Base-by-base conservation (phyloP, 2,888 invertebrate species). In the Stomorhina lunata region DNA sequence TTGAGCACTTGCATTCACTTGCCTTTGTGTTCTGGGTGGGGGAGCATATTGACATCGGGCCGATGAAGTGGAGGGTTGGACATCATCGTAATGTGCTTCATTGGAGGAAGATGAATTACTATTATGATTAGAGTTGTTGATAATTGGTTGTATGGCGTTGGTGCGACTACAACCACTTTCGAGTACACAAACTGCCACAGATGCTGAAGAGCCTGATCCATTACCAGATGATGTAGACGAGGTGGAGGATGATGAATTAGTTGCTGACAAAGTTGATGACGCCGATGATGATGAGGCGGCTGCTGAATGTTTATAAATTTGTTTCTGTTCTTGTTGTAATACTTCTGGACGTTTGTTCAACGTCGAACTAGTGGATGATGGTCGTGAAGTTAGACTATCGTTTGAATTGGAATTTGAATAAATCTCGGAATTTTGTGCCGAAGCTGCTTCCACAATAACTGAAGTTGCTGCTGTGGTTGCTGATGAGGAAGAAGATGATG, bases 401-500 rank as follows among this genome's bases (percentile, higher is more conserved):
- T 90, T 90, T 68, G 91, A 90, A 85, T 89, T 90, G 55, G 90
- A 88, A 84, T 88, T 90, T 34, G 89, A 87, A 80, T 85, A 88
- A 45, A 89, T 87, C 59, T 89, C 89, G 34, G 87, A 57, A 50
- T 53, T 40, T 50, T 61, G 79, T 27, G 69, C 55, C 29, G 81
- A 65, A 9, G 79, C 80, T 53, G 84, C 84, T 79, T 88, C 87
- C 7, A 86, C 85, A 68, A 88, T 86, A 3, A 87, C 86, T 4
- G 87, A 78, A 50, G 40, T 53, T 59, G 29, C 12, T 15, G 68
- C 37, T 27, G 75, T 25, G 27, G 20, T 22, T 29, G 75, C 48
- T 15, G 66, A 71, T 1, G 75, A 82, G n/a, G 83, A 71, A 15
- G 81, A 69, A 6, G 72, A 55, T n/a, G 82, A 66, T 20, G 80